Evolutionary conservation across 2,113 vertebrate genomes (phyloP), one percentile per base, ranked within the genome.

Genomic region (Otis tarda): DNA sequence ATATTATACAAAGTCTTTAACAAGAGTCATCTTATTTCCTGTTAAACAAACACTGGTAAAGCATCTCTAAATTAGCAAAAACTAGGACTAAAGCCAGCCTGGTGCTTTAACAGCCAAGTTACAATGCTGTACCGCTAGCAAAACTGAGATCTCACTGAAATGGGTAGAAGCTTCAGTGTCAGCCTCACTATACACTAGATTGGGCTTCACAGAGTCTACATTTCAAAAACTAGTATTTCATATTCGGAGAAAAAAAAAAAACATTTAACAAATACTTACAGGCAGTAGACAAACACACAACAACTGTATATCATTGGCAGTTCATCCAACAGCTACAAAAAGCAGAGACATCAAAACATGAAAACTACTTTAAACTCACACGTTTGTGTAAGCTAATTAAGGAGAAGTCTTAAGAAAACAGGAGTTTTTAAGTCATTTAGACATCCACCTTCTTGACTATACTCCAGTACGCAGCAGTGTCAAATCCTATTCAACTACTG

Each of bases 251-350:
- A 7, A 31, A 43, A 45, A 84, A 90, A 86, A 76, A 47, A 81
- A 19, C 31, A 49, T 49, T 43, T 56, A 76, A 65, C 31, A 63
- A 97, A 61, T 96, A 99, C 99, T 99, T 98, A 99, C 99, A 99
- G 98, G 97, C 99, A 99, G 98, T 99, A 99, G 91, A 99, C 99
- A 97, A 99, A 99, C 67, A 99, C 94, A 79, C 99, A 99, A 91
- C 99, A 99, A 93, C 99, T 99, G 98, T 99, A 99, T 97, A 99
- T 99, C 99, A 99, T 99, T 57, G 99, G 99, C 95, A 99, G 97
- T 94, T 99, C 99, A 83, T 99, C 99, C 98, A 99, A 97, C 57
- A 99, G 98, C 99, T 99, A 92, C 49, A 97, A 97, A 97, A 94
- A 94, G 87, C 73, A 97, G 82, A 97, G 68, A 96, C 30, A 97